Base-by-base conservation (phyloP, 2,888 invertebrate species). In the Steinernema hermaphroditum region DNA sequence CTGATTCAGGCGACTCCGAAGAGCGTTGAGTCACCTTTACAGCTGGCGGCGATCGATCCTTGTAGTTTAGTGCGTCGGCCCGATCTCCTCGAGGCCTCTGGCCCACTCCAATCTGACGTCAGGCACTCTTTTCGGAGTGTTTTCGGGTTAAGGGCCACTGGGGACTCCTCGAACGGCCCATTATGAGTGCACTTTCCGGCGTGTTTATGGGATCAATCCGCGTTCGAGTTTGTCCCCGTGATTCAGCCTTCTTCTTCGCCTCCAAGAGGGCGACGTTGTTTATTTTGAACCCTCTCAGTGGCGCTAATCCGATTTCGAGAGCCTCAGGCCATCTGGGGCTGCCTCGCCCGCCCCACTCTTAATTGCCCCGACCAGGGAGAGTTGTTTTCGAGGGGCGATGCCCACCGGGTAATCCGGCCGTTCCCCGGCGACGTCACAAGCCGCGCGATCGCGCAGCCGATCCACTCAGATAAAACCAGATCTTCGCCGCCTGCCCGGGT, bases 151-250 rank as follows among this genome's bases (percentile, higher is more conserved):
- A 16, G 62, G 8, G 62, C 62, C 62, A 4, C 9, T 27, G 16
- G 62, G 62, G 32, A 32, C 32, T 32, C 1, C 62, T 62, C 14
- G 6, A 62, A 16, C 29, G 34, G 32, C 8, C 22, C 62, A 62
- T 62, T 62, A 62, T 32, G 62, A 62, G 32, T 62, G 62, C 62
- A 62, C 62, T 62, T 62, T 62, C 27, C 50, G 46, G 54, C 27
- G 16, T 62, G 37, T 62, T 62, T 27, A 12, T 9, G 34, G 32
- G 32, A 32, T 32, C 62, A 62, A 62, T 29, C 62, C 29, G 12
- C 32, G 54, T 19, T 27, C 32, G 27, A 32, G 16, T n/a, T 32
- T 32, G 32, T 29, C 24, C 22, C 50, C 8, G 22, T 14, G 54
- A 54, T 54, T 54, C 24, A 41, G 6, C 2, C 27, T 22, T 54